A percentile compares a stretch with the other conserved stretches of the same genome.
Evolutionary conservation across 1,140 invertebrate genomes (phyloP).

Genomic region (Saxidomus purpurata): DNA sequence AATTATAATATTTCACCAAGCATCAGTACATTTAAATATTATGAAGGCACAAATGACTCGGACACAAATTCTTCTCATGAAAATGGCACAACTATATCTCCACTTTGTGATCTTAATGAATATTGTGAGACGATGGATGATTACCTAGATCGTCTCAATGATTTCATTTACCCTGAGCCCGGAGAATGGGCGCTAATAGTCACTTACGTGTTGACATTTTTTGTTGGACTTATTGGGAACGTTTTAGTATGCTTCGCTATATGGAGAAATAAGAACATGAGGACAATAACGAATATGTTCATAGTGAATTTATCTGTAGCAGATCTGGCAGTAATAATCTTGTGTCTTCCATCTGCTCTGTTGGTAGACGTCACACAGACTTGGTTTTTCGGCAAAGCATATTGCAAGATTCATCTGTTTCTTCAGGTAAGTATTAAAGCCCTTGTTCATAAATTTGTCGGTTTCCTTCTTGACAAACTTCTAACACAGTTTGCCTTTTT

Average conservation of each 20-base stretch:
- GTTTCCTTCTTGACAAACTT: no score
- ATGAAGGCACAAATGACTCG: not conserved
- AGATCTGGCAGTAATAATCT: conserved; percentile 95
- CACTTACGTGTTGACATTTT: conserved; percentile 91
- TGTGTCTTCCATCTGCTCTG: conserved; percentile 94
- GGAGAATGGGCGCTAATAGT: conserved; percentile 59
- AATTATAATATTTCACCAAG: not conserved
- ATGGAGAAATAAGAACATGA: conserved; percentile 93
- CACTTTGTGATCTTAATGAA: conserved; percentile 11
- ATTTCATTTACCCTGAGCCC: conserved; percentile 40
- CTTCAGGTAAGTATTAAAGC: conserved; percentile 93
- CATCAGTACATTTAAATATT: not conserved
- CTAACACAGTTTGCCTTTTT: no score
- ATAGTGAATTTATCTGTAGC: conserved; percentile 96
- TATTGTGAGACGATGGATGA: conserved; percentile 32
- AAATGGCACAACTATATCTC: not conserved
- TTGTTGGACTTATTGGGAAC: conserved; percentile 94
- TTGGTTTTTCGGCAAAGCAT: conserved; percentile 93
- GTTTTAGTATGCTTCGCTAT: conserved; percentile 94
- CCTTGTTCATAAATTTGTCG: no score
- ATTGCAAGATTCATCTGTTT: conserved; percentile 94
- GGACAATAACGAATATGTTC: conserved; percentile 96
- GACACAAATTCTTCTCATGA: not conserved
- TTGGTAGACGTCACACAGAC: conserved; percentile 94
- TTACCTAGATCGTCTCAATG: conserved; percentile 36